Conservation (phyloP, 2,113 vertebrate species). For the Geothlypis trichas region DNA sequence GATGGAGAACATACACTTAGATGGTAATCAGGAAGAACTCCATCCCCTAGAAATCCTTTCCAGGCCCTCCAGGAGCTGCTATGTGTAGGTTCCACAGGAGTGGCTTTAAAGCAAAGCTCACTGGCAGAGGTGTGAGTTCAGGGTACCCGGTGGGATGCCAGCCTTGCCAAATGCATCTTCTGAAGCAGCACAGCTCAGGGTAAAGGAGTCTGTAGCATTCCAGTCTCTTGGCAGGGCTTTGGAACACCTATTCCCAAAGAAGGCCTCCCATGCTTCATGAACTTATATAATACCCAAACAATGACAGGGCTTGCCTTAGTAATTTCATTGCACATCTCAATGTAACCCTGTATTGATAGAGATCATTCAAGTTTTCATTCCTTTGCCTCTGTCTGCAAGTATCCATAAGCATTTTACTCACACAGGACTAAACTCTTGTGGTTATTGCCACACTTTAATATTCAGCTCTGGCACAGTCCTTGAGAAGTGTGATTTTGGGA, state of each 20-base stretch:
- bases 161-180: not conserved
- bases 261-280: rapidly evolving
- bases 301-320: not conserved
- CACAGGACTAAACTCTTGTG: not conserved
- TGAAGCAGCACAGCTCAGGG: not conserved
- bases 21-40: not conserved
- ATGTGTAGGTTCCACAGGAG: rapidly evolving
- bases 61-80: not conserved
- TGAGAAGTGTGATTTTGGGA: not conserved
- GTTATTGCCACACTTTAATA: not conserved
- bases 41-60: not conserved
- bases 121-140: not conserved
- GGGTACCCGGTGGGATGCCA: not conserved
- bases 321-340: not conserved
- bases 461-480: not conserved
- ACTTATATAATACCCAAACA: not conserved
- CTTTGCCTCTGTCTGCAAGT: not conserved
- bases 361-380: not conserved
- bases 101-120: not conserved
- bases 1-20: not conserved
- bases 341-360: not conserved
- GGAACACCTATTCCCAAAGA: not conserved
- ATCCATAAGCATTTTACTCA: not conserved
- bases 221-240: not conserved
- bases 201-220: not conserved